A percentile compares a stretch with the other conserved stretches of the same genome.
Conservation (phyloP, 2,113 vertebrate species). For the human (Homo sapiens) region GRCh38 chr1:181938501-181939000, state of each 20-base stretch:
- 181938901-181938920: neutral
- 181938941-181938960: neutral
- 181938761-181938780: neutral
- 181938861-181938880: neutral
- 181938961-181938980: neutral
- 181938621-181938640: neutral
- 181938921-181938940: neutral
- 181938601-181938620: neutral
- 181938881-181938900: neutral
- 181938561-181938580: neutral
- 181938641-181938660: neutral
- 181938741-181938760: neutral
- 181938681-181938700: neutral
- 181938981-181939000: neutral
- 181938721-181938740: too few relatives aligned
- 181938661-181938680: neutral
- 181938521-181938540: fast-evolving
- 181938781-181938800: neutral
- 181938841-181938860: neutral
- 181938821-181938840: neutral
- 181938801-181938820: neutral
- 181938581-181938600: neutral
- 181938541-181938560: neutral
- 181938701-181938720: neutral
- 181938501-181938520: neutral